Evolutionary conservation across 2,113 vertebrate genomes (phyloP), one percentile per base, ranked within the genome.

Genomic region (Cyphomyrus discorhynchus): DNA sequence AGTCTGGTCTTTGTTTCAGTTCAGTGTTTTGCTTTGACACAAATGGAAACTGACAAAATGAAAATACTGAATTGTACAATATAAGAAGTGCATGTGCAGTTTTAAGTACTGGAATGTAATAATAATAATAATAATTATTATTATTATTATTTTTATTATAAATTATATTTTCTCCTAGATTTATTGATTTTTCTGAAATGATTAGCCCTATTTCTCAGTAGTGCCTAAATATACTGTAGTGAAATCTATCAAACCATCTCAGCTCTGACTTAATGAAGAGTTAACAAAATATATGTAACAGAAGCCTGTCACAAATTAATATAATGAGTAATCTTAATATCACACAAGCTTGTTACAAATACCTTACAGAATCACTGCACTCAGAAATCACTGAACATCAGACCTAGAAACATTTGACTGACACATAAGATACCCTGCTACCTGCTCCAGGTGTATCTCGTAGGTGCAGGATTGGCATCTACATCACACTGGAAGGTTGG

Each of bases 401-500:
- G 10, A 0, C n/a, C 5, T 82, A 45, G 19, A 8, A 82, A 45
- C 17, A 1, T 42, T 45, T 19, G 17, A 45, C 13, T 82, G 7
- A 0, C n/a, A 86, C 1, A 86, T 4, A 86, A 53, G 24, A n/a
- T 1, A 35, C 35, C 6, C 21, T 45, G 15, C 13, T 66, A 95
- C 95, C 95, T 95, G 39, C 3, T 93, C 95, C 95, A 95, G 9
- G 24, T 93, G 24, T 93, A 13, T 1, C 19, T 21, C 7, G 92
- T 56, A 0, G 21, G 9, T 39, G 49, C 85, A 86, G 94, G 94
- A 4, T 92, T 94, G 5, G 91, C 90, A 3, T 93, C 89, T 27
- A 91, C 24, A 9, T 27, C 7, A 90, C 94, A 95, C 1, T 86
- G 27, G 85, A 93, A 92, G 0, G 19, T 53, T 35, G 58, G 42